Evolutionary conservation across 2,113 vertebrate genomes (phyloP).

Genomic region (Myanophis thanlyinensis): DNA sequence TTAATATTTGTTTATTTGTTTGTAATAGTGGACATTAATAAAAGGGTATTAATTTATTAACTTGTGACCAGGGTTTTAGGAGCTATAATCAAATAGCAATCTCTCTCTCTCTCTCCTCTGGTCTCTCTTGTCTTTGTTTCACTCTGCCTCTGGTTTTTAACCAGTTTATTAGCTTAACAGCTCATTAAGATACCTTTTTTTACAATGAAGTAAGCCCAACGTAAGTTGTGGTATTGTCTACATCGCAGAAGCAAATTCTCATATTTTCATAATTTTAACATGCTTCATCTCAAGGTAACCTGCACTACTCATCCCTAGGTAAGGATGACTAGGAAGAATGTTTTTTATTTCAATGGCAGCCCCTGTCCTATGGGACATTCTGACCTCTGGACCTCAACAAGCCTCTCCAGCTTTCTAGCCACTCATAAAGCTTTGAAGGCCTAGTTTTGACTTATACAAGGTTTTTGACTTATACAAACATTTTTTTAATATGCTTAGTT

Average conservation of each 20-base stretch:
- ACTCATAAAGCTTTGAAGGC: not conserved
- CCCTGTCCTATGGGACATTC: not conserved
- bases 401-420: not conserved
- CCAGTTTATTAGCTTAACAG: not conserved
- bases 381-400: not conserved
- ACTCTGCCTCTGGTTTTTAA: not conserved
- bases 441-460: not conserved
- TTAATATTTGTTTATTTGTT: not conserved
- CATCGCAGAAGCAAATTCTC: not conserved
- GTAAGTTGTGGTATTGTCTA: not conserved
- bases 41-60: not conserved
- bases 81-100: slow-evolving; percentile 6
- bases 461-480: not conserved
- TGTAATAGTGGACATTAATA: not conserved
- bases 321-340: not conserved
- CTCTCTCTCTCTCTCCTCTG: not conserved
- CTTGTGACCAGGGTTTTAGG: not conserved
- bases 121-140: not conserved
- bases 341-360: not conserved
- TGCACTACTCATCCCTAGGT: not conserved
- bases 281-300: not conserved
- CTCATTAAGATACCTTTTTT: not conserved
- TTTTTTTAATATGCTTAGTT: not conserved
- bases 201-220: not conserved
- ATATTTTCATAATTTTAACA: not conserved